Base-by-base conservation (phyloP, 2,113 vertebrate genomes). In the Silurus glanis region DNA sequence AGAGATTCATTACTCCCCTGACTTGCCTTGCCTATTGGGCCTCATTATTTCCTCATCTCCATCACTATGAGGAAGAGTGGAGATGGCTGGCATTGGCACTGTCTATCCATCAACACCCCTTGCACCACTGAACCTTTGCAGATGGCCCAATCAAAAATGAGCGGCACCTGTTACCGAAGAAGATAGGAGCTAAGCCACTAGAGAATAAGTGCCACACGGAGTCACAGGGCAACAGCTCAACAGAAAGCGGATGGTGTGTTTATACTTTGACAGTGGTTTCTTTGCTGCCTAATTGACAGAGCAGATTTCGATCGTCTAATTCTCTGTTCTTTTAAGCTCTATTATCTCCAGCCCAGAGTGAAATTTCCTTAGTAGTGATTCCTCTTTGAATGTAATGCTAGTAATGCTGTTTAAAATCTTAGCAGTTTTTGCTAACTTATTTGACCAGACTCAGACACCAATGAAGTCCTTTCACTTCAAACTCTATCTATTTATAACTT, bases 41-140 rank as follows among this genome's bases (percentile, higher is more conserved):
- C 89, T 94, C 85, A 78, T 93, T 93, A 93, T 94, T 92, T 92
- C 78, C 91, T 92, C 90, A 93, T 93, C 91, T 90, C 75, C 90
- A 91, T 90, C 87, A 83, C 66, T 1, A 0, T 84, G 89, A 55
- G 90, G 64, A 93, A 91, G 92, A 90, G 86, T 79, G 84, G 89
- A 88, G 85, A 89, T 67, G 75, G 87, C 87, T 85, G 80, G 71
- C 89, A 85, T 86, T 89, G 90, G 90, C 86, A 78, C 80, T 89
- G 89, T 87, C 91, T 89, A 86, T 91, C 89, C 86, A 92, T 93
- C 92, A 89, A 89, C 90, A 90, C 87, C 86, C 86, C 66, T 67
- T 83, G 84, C 74, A 66, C 56, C 56, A 51, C 85, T 76, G 37
- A 72, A 21, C 84, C 84, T 88, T 87, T 37, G 25, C 85, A 88